A percentile compares a stretch with the other conserved stretches of the same genome.
Evolutionary conservation across 2,888 invertebrate species (phyloP).

Genomic region (Sisyra terminalis): DNA sequence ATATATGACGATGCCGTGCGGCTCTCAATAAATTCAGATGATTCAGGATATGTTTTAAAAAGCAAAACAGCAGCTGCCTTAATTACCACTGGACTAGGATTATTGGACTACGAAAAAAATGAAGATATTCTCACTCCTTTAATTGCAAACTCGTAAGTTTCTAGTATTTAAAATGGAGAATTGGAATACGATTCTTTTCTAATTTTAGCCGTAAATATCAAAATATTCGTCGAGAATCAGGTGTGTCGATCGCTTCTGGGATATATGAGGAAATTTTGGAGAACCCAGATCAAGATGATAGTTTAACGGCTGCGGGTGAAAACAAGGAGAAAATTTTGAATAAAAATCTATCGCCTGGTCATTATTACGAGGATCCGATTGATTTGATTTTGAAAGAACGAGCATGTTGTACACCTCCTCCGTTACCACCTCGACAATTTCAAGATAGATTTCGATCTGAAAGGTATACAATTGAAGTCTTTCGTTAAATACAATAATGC

Average conservation of each 20-base stretch:
- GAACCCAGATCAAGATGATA: slow-evolving; percentile 10
- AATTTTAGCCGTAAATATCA: slow-evolving; percentile 1
- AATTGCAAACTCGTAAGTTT: not conserved
- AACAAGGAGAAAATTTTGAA: slow-evolving; percentile 9
- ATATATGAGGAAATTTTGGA: slow-evolving; percentile 54
- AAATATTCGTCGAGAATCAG: slow-evolving; percentile 33
- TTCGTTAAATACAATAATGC: too few species aligned
- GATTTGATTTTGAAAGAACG: slow-evolving; percentile 19
- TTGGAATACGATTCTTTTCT: too few species aligned
- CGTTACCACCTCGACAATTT: slow-evolving; percentile 28
- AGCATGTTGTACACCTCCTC: slow-evolving; percentile 25
- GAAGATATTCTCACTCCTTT: slow-evolving; percentile 3
- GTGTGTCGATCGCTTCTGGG: slow-evolving; percentile 43
- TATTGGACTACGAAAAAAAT: not conserved
- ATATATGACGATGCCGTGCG: slow-evolving; percentile 25
- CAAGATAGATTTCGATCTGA: slow-evolving; percentile 16
- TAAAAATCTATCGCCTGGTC: slow-evolving; percentile 13
- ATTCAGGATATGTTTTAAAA: slow-evolving; percentile 19
- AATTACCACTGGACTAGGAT: slow-evolving; percentile 4
- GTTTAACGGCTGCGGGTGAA: slow-evolving; percentile 9
- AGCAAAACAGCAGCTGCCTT: slow-evolving; percentile 15
- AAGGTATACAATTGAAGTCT: slow-evolving; percentile 14
- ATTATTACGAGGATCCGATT: slow-evolving; percentile 27
- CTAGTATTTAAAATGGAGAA: too few species aligned
- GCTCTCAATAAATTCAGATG: slow-evolving; percentile 23